Percentiles rank a stretch among this genome's conserved stretches.
Evolutionary conservation across 2,888 invertebrate species (phyloP).

Genomic region (Troglohyphantes excavatus): DNA sequence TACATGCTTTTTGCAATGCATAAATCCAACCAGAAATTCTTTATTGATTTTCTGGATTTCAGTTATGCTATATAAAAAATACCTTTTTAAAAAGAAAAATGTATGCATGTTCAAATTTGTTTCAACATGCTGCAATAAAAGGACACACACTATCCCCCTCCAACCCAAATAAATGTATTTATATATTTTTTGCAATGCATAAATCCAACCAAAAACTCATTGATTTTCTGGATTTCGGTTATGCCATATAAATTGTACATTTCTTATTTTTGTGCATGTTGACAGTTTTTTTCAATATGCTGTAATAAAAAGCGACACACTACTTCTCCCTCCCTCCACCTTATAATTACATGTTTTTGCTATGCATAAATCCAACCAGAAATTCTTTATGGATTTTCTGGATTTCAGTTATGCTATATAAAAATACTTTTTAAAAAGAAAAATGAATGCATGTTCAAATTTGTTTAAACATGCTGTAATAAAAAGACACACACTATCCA

Average conservation of each 20-base stretch:
- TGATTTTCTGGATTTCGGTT: conserved; percentile 13
- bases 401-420: conserved; percentile 23
- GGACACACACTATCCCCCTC: too few species aligned
- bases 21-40: conserved; percentile 5
- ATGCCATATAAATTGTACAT: conserved; percentile 10
- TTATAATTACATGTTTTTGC: background rate
- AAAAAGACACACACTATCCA: too few species aligned
- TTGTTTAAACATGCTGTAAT: background rate
- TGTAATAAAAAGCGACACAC: too few species aligned
- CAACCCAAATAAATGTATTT: too few species aligned
- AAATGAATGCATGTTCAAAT: background rate
- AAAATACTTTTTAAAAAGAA: background rate
- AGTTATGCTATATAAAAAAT: conserved; percentile 15
- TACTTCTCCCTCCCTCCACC: too few species aligned
- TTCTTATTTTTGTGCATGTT: background rate
- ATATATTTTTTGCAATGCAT: conserved; percentile 3
- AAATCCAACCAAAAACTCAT: conserved; percentile 29
- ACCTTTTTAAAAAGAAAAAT: background rate
- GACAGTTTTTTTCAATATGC: too few species aligned
- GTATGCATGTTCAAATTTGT: too few species aligned
- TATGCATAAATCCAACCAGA: conserved; percentile 22
- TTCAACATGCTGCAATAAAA: too few species aligned
- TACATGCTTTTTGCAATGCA: background rate
- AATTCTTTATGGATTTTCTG: background rate
- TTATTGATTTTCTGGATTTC: conserved; percentile 6